Evolutionary conservation across 2,797 vertebrate genomes (phyloP).

Genomic region (Diglossa cyanea): DNA sequence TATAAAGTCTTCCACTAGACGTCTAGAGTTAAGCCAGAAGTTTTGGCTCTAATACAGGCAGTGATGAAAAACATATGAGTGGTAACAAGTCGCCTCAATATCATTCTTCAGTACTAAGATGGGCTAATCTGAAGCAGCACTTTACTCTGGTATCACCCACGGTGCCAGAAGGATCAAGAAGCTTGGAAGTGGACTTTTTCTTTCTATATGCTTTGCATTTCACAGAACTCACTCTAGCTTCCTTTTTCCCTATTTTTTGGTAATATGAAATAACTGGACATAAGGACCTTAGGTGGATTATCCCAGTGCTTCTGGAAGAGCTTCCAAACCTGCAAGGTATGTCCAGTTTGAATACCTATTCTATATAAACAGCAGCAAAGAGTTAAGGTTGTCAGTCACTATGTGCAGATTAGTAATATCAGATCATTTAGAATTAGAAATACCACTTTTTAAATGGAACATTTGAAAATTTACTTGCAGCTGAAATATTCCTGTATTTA

Average conservation of each 20-base stretch:
- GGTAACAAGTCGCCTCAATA: slow-evolving; percentile 84
- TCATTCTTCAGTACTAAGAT: slow-evolving; percentile 81
- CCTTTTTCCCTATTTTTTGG: background rate
- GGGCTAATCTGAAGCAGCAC: slow-evolving; percentile 83
- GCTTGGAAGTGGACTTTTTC: slow-evolving; percentile 56
- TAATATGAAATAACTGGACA: slow-evolving; percentile 54
- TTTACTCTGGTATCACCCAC: slow-evolving; percentile 81
- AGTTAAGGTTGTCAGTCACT: background rate
- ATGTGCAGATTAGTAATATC: background rate
- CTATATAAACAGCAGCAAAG: background rate
- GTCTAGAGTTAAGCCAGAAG: slow-evolving; percentile 83
- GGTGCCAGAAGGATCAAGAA: slow-evolving; percentile 77
- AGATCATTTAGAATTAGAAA: background rate
- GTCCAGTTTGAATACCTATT: slow-evolving; percentile 51
- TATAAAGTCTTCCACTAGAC: slow-evolving; percentile 79
- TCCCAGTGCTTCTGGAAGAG: slow-evolving; percentile 61
- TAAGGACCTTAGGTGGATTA: slow-evolving; percentile 70
- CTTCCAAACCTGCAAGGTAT: slow-evolving; percentile 73
- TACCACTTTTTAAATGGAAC: background rate
- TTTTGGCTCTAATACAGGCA: slow-evolving; percentile 86
- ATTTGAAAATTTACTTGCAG: background rate
- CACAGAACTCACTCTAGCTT: slow-evolving; percentile 13
- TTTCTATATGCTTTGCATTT: slow-evolving; percentile 28
- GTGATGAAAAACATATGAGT: slow-evolving; percentile 93
- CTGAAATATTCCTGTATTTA: slow-evolving; percentile 22